Evolutionary conservation across 1,140 invertebrate species (phyloP), one percentile per base, ranked within the genome.

Genomic region (Drosophila aff.): DNA sequence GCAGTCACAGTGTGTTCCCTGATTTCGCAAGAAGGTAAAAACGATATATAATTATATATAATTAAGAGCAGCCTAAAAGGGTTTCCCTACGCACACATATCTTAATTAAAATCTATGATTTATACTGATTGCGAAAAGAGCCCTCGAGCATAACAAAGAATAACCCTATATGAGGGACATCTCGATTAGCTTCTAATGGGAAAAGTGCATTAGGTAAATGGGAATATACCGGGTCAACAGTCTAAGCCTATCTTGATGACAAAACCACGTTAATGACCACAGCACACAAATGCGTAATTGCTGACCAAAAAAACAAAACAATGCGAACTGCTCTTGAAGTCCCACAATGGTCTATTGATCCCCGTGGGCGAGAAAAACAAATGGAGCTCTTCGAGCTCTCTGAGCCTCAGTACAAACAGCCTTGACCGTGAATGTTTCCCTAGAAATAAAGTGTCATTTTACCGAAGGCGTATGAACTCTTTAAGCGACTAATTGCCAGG

Each of bases 361-460:
- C 67, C 71, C 46, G 76, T 79, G 76, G 76, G 76, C 76, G 76
- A 52, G 67, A 73, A 71, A 76, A 76, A 61, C 55, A 60, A 68
- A 36, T 75, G 73, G 38, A 76, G 44, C 43, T 55, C 18, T 55
- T 18, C n/a, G 18, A 43, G 43, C 63, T 47, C n/a, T 26, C 15
- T 9, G 15, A 26, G 23, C 15, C 16, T 26, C 43, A 38, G 44
- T 43, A 36, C 28, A 40, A 13, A 23, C 23, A 68, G 58, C 59
- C 75, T 79, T 79, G 76, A 79, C 75, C 76, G 76, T 79, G 76
- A 79, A 76, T 76, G 21, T 57, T 44, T 46, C 31, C 31, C 57
- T 26, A 52, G 55, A 46, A 55, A 31, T n/a, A 15, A 38, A n/a
- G 67, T 33, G 44, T 16, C 21, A 61, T 50, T 43, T 36, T 4